These are phyloP conservation scores for Halocynthia roretzi DNA, from an alignment of 23 tunicate genomes.

Conservation along the genomic window DNA sequence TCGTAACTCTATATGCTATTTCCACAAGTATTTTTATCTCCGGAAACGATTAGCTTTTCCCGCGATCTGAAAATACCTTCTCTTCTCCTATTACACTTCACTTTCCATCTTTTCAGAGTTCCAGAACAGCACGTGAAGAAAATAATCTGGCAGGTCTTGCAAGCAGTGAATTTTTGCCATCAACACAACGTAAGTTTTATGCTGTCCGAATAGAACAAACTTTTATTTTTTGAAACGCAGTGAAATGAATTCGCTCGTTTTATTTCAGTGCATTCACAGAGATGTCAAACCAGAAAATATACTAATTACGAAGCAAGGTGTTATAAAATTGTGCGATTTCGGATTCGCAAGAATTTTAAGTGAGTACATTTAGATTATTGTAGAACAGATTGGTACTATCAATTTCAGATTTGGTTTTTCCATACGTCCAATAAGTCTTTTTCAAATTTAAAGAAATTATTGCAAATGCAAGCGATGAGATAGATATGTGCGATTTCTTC, in stretches of 20 bases:
- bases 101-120: conserved; percentile 31
- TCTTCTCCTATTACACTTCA: too few species aligned
- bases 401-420: not conserved
- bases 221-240: not conserved
- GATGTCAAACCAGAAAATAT: conserved; percentile 99
- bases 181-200: conserved; percentile 79
- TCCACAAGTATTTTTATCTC: not conserved
- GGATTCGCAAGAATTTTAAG: conserved; percentile 98
- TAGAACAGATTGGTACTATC: too few species aligned
- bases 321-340: conserved; percentile 91
- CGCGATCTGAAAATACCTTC: too few species aligned
- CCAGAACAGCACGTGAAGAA: conserved; percentile 87
- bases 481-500: too few species aligned
- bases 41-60: too few species aligned
- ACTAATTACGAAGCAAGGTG: conserved; percentile 90
- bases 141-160: conserved; percentile 97
- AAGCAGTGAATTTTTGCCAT: conserved; percentile 98
- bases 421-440: not conserved
- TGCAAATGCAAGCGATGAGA: too few species aligned
- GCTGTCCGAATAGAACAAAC: conserved; percentile 6
- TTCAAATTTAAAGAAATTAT: not conserved
- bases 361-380: conserved; percentile 19
- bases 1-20: too few species aligned
- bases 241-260: not conserved
- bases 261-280: conserved; percentile 89